A percentile compares a stretch with the other conserved stretches of the same genome.
These are phyloP conservation scores for Anagyrus pseudococci DNA, from an alignment of 2,888 invertebrate species.

Conservation along the genomic window DNA sequence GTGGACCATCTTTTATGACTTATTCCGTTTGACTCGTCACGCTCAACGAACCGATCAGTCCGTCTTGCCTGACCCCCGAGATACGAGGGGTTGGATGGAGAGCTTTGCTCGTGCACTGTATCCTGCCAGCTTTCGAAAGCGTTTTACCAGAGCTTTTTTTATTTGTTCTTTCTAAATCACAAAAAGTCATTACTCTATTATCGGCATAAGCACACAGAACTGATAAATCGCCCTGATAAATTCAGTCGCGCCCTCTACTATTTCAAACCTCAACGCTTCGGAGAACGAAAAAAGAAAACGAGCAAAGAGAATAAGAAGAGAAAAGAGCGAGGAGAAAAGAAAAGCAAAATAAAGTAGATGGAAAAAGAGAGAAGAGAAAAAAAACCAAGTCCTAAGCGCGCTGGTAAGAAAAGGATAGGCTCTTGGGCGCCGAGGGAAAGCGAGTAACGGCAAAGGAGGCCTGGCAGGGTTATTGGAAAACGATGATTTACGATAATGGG, in stretches of 20 bases:
- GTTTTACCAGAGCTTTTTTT: too few species aligned
- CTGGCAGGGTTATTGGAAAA: conserved; percentile 66
- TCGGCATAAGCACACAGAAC: neutral
- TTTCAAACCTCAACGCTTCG: conserved; percentile 9
- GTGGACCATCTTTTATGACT: conserved; percentile 16
- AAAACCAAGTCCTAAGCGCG: neutral
- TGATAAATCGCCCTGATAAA: conserved; percentile 13
- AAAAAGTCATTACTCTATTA: neutral
- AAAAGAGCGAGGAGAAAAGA: conserved; percentile 7
- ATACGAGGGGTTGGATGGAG: too few species aligned
- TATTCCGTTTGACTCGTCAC: conserved; percentile 25
- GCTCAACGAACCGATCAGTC: neutral
- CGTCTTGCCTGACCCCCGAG: too few species aligned
- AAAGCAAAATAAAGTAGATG: conserved; percentile 2
- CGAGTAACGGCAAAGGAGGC: conserved; percentile 52
- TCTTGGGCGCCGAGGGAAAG: conserved; percentile 10
- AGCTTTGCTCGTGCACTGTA: too few species aligned
- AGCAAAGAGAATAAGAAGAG: too few species aligned
- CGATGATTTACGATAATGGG: conserved; percentile 70
- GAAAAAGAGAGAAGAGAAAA: conserved; percentile 3
- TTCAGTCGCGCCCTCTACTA: neutral
- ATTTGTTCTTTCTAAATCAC: too few species aligned
- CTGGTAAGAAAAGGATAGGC: too few species aligned
- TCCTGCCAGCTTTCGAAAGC: too few species aligned
- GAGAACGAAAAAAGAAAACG: too few species aligned